Evolutionary conservation across 2,888 invertebrate species (phyloP), one percentile per base, ranked within the genome.

Genomic region (Coelopa pilipes): DNA sequence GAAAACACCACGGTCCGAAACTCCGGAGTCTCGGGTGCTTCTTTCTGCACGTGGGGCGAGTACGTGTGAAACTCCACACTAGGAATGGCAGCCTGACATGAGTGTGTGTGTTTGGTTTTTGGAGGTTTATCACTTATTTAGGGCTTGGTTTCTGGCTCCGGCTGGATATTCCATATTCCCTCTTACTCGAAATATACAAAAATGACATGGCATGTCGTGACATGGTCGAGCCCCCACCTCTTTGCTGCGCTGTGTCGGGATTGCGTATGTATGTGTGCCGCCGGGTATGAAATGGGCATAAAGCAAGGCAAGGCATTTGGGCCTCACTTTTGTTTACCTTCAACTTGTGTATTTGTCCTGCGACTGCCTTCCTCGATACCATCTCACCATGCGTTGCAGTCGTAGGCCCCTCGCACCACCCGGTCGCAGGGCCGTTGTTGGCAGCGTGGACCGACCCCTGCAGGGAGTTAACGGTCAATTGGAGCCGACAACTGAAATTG

Each of bases 61-160:
- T n/a, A n/a, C n/a, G 34, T 4, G 7, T 7, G 34, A 34, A 34
- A 34, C 4, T 34, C n/a, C n/a, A n/a, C n/a, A 34, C 4, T 34
- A 34, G 34, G 34, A 49, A 66, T 66, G 19, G 15, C 50, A 66
- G 21, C 66, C 24, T 21, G 19, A 34, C 34, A 34, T 34, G 34
- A 34, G 34, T 4, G 34, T 34, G 34, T 4, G 34, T 34, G 24
- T 24, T 12, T 62, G 34, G 49, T 50, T 66, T 66, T 15, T 66
- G 21, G 11, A 50, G 24, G 50, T 49, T 66, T 50, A 66, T 66
- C 47, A 49, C 66, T 66, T 66, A 66, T 66, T 66, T 21, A 66
- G 24, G 34, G 2, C 12, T 5, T 66, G 24, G 3, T 66, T 66
- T 34, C 34, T 21, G n/a, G 15, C 34, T 17, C 57, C 57, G 19